A percentile compares a stretch with the other conserved stretches of the same genome.
These are phyloP conservation scores for Gymnoscelis rufifasciata DNA, from an alignment of 2,888 invertebrate genomes.

Conservation along the genomic window DNA sequence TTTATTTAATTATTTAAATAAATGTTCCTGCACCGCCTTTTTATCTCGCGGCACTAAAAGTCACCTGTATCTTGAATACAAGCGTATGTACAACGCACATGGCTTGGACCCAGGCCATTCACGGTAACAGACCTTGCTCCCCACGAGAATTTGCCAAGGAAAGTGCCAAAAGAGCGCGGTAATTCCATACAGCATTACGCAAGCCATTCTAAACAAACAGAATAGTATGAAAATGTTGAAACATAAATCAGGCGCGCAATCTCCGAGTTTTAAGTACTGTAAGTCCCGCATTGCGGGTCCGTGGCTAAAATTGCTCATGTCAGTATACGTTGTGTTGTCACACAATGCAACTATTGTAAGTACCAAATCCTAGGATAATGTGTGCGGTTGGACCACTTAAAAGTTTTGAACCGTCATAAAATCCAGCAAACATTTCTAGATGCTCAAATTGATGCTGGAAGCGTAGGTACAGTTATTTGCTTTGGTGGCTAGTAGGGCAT, in stretches of 20 bases:
- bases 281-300: constrained; percentile 57
- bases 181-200: constrained; percentile 12
- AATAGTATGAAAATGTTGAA: constrained; percentile 25
- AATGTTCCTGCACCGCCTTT: too few relatives aligned
- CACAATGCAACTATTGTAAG: constrained; percentile 31
- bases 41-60: too few relatives aligned
- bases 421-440: too few relatives aligned
- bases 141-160: background rate
- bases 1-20: too few relatives aligned
- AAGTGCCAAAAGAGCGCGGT: background rate
- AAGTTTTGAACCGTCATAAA: too few relatives aligned
- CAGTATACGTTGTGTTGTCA: constrained; percentile 24
- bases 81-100: too few relatives aligned
- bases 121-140: background rate
- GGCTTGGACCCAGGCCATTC: too few relatives aligned
- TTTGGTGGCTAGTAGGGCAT: too few relatives aligned
- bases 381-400: too few relatives aligned
- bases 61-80: too few relatives aligned
- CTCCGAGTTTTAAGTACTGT: constrained; percentile 42
- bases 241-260: constrained; percentile 32
- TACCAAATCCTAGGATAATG: background rate
- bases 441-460: too few relatives aligned
- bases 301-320: constrained; percentile 46
- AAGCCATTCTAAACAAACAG: constrained; percentile 21
- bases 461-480: too few relatives aligned